Percentiles rank a stretch among this genome's conserved stretches.
These are phyloP conservation scores for Chaunax sp. DNA, from an alignment of 2,797 vertebrate genomes.

Conservation along the genomic window DNA sequence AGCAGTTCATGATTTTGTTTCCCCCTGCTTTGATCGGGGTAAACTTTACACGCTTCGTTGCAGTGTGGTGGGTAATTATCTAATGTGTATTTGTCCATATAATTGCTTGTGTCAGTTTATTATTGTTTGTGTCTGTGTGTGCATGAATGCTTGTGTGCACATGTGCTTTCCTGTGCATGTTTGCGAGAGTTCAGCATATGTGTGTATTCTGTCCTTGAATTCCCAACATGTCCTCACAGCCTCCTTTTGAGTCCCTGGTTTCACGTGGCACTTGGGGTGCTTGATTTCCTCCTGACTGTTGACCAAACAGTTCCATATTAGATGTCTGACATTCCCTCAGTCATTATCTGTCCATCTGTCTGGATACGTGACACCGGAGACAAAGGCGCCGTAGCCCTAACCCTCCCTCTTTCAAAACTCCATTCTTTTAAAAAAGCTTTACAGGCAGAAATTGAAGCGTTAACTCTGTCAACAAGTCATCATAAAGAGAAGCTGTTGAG, in stretches of 20 bases:
- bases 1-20: conserved; percentile 32
- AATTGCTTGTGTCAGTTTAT: conserved; percentile 43
- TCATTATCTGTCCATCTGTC: conserved; percentile 66
- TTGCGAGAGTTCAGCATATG: neutral
- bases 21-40: conserved; percentile 43
- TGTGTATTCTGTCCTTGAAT: conserved; percentile 13
- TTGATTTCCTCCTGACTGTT: conserved; percentile 76
- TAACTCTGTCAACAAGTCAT: conserved; percentile 19
- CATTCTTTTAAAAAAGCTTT: conserved; percentile 2
- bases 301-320: conserved; percentile 80
- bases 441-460: conserved; percentile 27
- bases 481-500: conserved; percentile 4
- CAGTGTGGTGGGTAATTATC: conserved; percentile 30
- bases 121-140: conserved; percentile 10
- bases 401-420: conserved; percentile 27
- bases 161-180: neutral
- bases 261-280: conserved; percentile 63
- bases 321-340: conserved; percentile 71
- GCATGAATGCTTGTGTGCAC: conserved; percentile 10
- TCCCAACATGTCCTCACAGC: conserved; percentile 52
- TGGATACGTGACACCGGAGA: conserved; percentile 64
- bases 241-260: conserved; percentile 43
- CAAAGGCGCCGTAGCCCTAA: conserved; percentile 25
- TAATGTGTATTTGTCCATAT: conserved; percentile 34
- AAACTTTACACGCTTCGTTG: conserved; percentile 45